Evolutionary conservation across 23 tunicate genomes (phyloP), one percentile per base, ranked within the genome.

Genomic region (Clavelina lepadiformis): DNA sequence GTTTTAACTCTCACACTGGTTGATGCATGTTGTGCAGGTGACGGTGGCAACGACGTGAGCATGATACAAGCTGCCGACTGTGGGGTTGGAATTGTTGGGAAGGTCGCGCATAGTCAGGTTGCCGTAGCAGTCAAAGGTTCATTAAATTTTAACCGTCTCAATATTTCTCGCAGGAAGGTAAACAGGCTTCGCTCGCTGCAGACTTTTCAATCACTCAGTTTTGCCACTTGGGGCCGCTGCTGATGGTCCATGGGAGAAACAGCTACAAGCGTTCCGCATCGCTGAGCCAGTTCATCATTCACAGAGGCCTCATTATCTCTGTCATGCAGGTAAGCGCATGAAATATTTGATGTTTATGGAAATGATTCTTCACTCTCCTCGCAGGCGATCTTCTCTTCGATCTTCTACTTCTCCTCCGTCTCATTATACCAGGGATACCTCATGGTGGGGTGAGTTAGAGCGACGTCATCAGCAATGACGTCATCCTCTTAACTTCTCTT

Each of bases 21-120:
- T n/a, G n/a, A n/a, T n/a, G n/a, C n/a, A n/a, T n/a, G n/a, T 36
- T 29, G 23, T 66, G 5, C 64, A 87, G 96, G 96, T 49, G 97
- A 89, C 53, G 97, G 97, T 36, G 97, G 97, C 7, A 89, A 89
- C 51, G 97, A 89, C 64, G 97, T 89, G n/a, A 81, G 82, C 79
- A 89, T 89, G 97, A 89, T 89, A 31, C 97, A 89, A 58, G 79
- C 89, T 20, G 89, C 97, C 19, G 72, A 81, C 57, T 89, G 97
- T 81, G 97, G 97, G 19, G 60, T 89, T 37, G 97, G 97, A 3
- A 89, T 89, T 19, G 91, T 81, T 18, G 97, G 97, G 5, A 89
- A 89, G 69, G 84, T 71, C 13, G 15, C 15, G 11, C 15, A 8
- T 41, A 15, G 15, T 8, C 11, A 8, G 15, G 49, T 41, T 41